Evolutionary conservation across 2,888 invertebrate genomes (phyloP), one percentile per base, ranked within the genome.

Genomic region (Rhamnusium bicolor): DNA sequence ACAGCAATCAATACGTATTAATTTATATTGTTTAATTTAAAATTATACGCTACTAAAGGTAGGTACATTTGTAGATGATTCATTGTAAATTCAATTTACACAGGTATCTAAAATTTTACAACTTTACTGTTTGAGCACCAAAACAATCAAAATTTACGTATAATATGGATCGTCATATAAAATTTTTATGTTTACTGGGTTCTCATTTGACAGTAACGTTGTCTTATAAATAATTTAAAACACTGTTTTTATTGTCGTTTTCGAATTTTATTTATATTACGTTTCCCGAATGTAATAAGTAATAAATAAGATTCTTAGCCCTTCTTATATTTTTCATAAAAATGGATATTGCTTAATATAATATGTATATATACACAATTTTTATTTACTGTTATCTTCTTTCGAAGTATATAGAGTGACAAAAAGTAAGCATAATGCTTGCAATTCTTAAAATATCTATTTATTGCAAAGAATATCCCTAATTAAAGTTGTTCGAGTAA

Each of bases 61-160:
- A n/a, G n/a, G 19, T 51, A 10, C 21, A 46, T 32, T 51, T 53
- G 63, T 19, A 51, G 51, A 16, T 47, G 12, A 51, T 29, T 65
- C 65, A 65, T 65, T 65, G 47, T 65, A 65, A 65, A 65, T 65
- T 65, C 65, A 65, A 65, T 65, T 65, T 47, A 53, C 16, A 24
- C 16, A 49, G 19, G 29, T 65, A 53, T 19, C 53, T 53, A 65
- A 65, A 65, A 65, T 49, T 65, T 65, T 65, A 65, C n/a, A 16
- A 8, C 49, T 19, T 18, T 16, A 29, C 53, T 32, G 24, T n/a
- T 47, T 16, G 14, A 49, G 49, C 27, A 46, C 16, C 47, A 47
- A 53, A 65, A 65, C 53, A 53, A 65, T 65, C 65, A 65, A 53
- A 65, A 65, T 65, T 49, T 63, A 27, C 62, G 47, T 47, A 62